A percentile compares a stretch with the other conserved stretches of the same genome.
These are phyloP conservation scores for Calycopis cecrops DNA, from an alignment of 1,140 invertebrate species.

Conservation along the genomic window DNA sequence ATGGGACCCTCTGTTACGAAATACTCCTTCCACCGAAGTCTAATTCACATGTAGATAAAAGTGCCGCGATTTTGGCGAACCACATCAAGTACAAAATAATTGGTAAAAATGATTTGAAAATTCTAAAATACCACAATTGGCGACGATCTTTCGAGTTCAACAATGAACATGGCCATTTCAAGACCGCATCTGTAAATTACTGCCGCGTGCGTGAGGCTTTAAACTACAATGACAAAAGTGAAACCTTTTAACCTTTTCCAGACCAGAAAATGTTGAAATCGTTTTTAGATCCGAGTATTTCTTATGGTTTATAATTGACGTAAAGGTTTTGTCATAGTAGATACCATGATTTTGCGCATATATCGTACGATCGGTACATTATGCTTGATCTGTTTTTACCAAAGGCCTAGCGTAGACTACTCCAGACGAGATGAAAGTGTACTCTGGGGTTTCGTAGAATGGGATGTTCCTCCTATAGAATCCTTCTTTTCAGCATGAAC, in stretches of 20 bases:
- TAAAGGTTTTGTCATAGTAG: no score
- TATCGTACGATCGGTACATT: no score
- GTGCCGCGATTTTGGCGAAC: conserved; percentile 76
- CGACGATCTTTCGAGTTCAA: conserved; percentile 79
- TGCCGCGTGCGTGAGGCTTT: conserved; percentile 88
- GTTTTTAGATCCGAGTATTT: conserved; percentile 34
- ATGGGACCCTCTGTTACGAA: conserved; percentile 75
- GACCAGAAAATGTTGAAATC: conserved; percentile 30
- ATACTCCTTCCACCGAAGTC: conserved; percentile 78
- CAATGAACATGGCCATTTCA: conserved; percentile 85
- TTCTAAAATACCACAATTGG: conserved; percentile 80
- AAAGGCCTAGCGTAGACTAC: no score
- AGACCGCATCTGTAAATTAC: conserved; percentile 81
- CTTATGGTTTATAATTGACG: no score
- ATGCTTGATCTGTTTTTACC: no score
- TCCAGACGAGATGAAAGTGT: no score
- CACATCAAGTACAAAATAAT: conserved; percentile 74
- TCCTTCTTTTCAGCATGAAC: no score
- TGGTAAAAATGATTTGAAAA: conserved; percentile 27
- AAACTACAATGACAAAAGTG: conserved; percentile 75
- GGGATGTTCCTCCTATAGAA: no score
- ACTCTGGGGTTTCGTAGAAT: no score
- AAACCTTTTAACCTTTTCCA: no score
- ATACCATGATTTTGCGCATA: no score
- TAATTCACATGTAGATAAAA: conserved; percentile 82